Evolutionary conservation across 1,140 invertebrate species (phyloP).

Genomic region (Oryzaephilus surinamensis): DNA sequence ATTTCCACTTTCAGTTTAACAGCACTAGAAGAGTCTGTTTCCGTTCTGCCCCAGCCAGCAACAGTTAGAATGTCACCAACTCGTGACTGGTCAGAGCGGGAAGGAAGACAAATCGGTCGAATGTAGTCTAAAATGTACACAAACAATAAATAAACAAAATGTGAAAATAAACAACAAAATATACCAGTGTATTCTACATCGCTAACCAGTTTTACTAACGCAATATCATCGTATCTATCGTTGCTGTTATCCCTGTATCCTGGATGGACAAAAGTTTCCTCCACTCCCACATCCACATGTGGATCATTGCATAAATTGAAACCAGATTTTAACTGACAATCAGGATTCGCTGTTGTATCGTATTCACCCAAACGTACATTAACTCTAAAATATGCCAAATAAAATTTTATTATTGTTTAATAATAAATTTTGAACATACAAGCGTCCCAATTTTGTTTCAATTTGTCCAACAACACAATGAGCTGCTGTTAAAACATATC

Average conservation of each 20-base stretch:
- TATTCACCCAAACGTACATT: conserved; percentile 52
- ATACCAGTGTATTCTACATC: conserved; percentile 23
- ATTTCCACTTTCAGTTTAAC: conserved; percentile 32
- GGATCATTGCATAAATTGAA: conserved; percentile 24
- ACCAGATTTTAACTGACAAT: conserved; percentile 39
- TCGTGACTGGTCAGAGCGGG: conserved; percentile 19
- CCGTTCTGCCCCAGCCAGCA: conserved; percentile 52
- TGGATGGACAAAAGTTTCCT: conserved; percentile 23
- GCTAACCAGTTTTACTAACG: conserved; percentile 23
- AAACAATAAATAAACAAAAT: conserved; percentile 2
- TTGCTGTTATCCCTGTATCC: conserved; percentile 18
- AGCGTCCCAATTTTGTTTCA: conserved; percentile 18
- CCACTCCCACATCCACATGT: conserved; percentile 26
- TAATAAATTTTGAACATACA: conserved; percentile 22
- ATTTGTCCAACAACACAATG: conserved; percentile 39
- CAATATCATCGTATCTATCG: conserved; percentile 28
- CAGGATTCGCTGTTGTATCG: conserved; percentile 41
- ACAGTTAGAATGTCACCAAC: conserved; percentile 35
- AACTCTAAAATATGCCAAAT: conserved; percentile 34
- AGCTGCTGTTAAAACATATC: conserved; percentile 45
- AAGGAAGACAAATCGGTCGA: conserved; percentile 54
- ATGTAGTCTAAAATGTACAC: conserved; percentile 38
- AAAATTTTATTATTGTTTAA: not conserved
- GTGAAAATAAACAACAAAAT: conserved; percentile 1
- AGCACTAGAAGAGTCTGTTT: conserved; percentile 33